These are phyloP conservation scores for Protodeltote pygarga DNA, from an alignment of 2,888 invertebrate species.

Conservation along the genomic window DNA sequence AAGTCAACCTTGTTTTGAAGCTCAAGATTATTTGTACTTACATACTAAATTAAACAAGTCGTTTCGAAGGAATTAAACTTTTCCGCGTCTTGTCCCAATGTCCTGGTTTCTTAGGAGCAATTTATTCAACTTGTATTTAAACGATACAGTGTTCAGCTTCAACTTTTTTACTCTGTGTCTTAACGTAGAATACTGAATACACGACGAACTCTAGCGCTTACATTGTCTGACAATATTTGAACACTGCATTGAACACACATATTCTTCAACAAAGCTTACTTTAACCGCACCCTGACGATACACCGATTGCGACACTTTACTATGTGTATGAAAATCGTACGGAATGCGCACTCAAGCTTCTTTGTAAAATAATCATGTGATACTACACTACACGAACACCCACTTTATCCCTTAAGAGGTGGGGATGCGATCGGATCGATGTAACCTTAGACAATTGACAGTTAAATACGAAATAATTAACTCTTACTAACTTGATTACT, in stretches of 20 bases:
- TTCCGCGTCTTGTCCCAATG: constrained; percentile 22
- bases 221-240: constrained; percentile 64
- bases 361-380: constrained; percentile 36
- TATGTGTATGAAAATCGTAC: constrained; percentile 36
- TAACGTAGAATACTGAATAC: too few species aligned
- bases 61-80: constrained; percentile 15
- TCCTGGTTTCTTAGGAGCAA: constrained; percentile 24
- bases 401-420: constrained; percentile 32
- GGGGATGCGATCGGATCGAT: too few species aligned
- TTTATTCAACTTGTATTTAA: constrained; percentile 33
- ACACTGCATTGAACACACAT: constrained; percentile 55
- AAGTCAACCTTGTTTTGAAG: too few species aligned
- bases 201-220: too few species aligned
- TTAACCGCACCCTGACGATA: constrained; percentile 49
- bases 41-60: constrained; percentile 15
- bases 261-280: constrained; percentile 55
- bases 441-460: too few species aligned
- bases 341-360: constrained; percentile 17
- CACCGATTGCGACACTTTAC: constrained; percentile 39
- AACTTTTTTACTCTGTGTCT: constrained; percentile 49
- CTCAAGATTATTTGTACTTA: too few species aligned
- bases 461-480: too few species aligned
- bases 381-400: too few species aligned
- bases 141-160: constrained; percentile 49
- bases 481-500: too few species aligned